Conservation (phyloP, 2,113 vertebrate genomes). For the Notechis scutatus region DNA sequence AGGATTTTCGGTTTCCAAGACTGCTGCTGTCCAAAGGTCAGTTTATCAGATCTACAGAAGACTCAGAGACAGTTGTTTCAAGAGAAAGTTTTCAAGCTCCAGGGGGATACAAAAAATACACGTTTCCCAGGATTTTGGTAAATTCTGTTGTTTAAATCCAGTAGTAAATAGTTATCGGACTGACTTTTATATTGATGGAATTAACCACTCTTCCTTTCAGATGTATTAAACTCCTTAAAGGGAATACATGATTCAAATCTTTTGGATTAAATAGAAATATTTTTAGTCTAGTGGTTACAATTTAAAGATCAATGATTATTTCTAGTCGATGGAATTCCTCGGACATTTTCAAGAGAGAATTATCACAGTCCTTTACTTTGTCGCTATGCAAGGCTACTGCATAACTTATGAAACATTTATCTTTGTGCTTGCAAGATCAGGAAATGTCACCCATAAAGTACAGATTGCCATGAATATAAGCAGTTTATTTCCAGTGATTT, state of each 20-base stretch:
- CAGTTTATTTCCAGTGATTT: background rate
- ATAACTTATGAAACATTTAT: background rate
- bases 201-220: conserved; percentile 11
- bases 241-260: background rate
- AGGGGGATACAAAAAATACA: conserved; percentile 18
- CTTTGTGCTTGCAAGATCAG: background rate
- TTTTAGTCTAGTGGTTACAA: background rate
- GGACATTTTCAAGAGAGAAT: background rate
- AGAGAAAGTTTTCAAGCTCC: conserved; percentile 41
- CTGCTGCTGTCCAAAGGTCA: conserved; percentile 52
- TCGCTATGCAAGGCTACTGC: background rate
- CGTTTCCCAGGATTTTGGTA: conserved; percentile 44
- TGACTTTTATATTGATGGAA: conserved; percentile 39
- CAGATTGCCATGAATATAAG: background rate
- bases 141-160: conserved; percentile 45
- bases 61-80: conserved; percentile 46
- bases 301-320: conserved; percentile 21
- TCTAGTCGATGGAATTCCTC: background rate
- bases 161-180: conserved; percentile 20
- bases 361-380: background rate
- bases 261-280: background rate
- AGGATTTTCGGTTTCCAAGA: conserved; percentile 43
- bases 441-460: background rate
- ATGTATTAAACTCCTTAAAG: background rate
- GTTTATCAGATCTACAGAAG: conserved; percentile 21